A percentile compares a stretch with the other conserved stretches of the same genome.
Conservation (phyloP, 2,113 vertebrate species). For the Opisthocomus hoazin region DNA sequence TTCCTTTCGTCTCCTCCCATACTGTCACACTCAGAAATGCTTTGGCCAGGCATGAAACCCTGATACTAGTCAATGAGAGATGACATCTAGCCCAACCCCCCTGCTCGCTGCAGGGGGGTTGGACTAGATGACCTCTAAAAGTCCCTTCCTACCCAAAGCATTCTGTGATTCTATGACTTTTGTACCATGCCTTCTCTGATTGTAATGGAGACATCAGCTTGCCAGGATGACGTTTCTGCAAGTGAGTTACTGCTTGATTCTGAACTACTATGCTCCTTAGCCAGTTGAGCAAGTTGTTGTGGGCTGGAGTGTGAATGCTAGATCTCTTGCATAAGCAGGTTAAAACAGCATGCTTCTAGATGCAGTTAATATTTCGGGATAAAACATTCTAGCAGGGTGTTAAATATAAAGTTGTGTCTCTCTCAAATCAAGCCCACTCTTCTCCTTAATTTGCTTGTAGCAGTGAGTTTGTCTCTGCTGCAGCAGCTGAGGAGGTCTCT, state of each 20-base stretch:
- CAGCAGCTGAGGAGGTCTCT: neutral
- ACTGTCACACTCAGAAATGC: neutral
- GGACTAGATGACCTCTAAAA: no score
- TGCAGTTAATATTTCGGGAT: neutral
- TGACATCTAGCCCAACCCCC: no score
- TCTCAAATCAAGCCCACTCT: neutral
- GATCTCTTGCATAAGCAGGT: slow-evolving; percentile 9
- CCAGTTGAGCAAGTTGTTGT: slow-evolving; percentile 39
- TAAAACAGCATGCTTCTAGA: neutral
- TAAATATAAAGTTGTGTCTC: neutral
- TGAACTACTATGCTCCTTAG: neutral
- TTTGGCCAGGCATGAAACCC: neutral
- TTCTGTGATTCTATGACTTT: no score
- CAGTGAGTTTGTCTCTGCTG: neutral
- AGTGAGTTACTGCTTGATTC: neutral
- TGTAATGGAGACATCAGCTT: neutral
- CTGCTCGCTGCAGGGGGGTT: no score
- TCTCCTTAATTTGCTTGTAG: neutral
- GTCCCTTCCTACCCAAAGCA: no score
- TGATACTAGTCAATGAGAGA: neutral
- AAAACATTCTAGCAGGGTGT: neutral
- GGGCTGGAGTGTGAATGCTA: slow-evolving; percentile 19
- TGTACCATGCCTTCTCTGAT: neutral
- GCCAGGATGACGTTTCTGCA: neutral
- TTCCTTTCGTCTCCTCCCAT: neutral